Conservation (phyloP, 2,888 invertebrate genomes). For the Drosophila pegasa region DNA sequence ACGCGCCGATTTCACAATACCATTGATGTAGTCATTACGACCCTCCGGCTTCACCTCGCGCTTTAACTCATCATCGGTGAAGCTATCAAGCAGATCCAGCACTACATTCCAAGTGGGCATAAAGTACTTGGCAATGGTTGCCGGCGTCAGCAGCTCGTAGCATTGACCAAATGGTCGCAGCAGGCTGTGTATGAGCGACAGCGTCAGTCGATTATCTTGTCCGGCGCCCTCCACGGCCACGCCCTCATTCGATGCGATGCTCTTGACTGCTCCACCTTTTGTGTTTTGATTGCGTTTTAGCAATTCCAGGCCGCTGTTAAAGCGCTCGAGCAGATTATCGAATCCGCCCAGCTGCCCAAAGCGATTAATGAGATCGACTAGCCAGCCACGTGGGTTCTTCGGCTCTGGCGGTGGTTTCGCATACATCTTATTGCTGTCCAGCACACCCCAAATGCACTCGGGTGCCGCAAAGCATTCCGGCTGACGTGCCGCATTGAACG, state of each 20-base stretch:
- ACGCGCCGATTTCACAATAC: slow-evolving; percentile 96
- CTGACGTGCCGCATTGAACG: slow-evolving; percentile 83
- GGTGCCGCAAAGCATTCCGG: slow-evolving; percentile 82
- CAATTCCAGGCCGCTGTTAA: slow-evolving; percentile 89
- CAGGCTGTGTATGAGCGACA: slow-evolving; percentile 92
- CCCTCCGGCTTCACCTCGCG: slow-evolving; percentile 97
- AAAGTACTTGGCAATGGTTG: slow-evolving; percentile 96
- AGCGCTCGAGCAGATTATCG: slow-evolving; percentile 92
- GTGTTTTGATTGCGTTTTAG: slow-evolving; percentile 86
- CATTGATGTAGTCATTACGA: slow-evolving; percentile 97
- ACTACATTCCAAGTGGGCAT: slow-evolving; percentile 97
- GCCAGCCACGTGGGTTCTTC: slow-evolving; percentile 96
- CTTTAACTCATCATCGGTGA: slow-evolving; percentile 97
- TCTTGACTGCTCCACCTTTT: slow-evolving; percentile 46
- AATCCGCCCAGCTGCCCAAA: slow-evolving; percentile 97
- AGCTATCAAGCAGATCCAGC: slow-evolving; percentile 94
- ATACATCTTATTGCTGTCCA: slow-evolving; percentile 89
- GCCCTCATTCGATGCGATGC: slow-evolving; percentile 49
- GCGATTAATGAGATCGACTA: slow-evolving; percentile 97
- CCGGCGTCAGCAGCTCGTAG: slow-evolving; percentile 94
- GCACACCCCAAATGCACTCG: slow-evolving; percentile 86
- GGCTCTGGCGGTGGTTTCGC: slow-evolving; percentile 89
- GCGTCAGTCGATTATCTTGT: slow-evolving; percentile 86
- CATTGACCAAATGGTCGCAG: slow-evolving; percentile 96
- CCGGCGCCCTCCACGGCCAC: slow-evolving; percentile 44